These are phyloP conservation scores for Myathropa florea DNA, from an alignment of 2,888 invertebrate species.

Conservation along the genomic window DNA sequence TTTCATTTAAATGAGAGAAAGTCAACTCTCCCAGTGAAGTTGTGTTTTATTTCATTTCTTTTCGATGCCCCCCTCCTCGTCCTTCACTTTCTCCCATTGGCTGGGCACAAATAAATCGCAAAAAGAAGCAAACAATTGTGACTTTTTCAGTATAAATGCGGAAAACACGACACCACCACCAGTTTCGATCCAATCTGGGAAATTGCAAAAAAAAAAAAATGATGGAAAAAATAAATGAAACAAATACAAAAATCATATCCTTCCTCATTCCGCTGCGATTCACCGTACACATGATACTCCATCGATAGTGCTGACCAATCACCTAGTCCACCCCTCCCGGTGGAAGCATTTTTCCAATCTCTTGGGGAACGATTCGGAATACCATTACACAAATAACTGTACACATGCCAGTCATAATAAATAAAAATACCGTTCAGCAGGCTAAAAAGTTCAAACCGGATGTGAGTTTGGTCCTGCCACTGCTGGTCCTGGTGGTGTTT, in stretches of 20 bases:
- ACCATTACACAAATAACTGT: slow-evolving; percentile 64
- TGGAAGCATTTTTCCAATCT: slow-evolving; percentile 35
- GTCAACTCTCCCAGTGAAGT: slow-evolving; percentile 19
- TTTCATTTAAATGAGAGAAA: slow-evolving; percentile 52
- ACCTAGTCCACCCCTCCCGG: background rate
- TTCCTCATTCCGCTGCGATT: background rate
- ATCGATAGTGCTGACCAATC: slow-evolving; percentile 18
- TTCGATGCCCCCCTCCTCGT: background rate
- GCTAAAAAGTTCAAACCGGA: slow-evolving; percentile 25
- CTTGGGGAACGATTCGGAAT: slow-evolving; percentile 56
- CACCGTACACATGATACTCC: slow-evolving; percentile 1
- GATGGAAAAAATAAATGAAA: background rate
- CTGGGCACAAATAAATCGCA: slow-evolving; percentile 12
- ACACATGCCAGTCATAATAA: slow-evolving; percentile 61
- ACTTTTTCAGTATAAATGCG: slow-evolving; percentile 3
- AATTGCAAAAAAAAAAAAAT: slow-evolving; percentile 39
- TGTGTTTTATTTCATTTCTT: slow-evolving; percentile 21
- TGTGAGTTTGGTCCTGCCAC: background rate
- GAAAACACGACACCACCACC: slow-evolving; percentile 5
- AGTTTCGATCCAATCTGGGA: slow-evolving; percentile 61
- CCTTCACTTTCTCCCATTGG: slow-evolving; percentile 8
- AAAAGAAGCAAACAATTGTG: background rate
- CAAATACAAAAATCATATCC: background rate
- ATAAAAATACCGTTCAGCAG: slow-evolving; percentile 53
- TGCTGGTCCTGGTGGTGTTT: background rate